These are phyloP conservation scores for Bubalus kerabau DNA, from an alignment of 2,113 vertebrate species.

Conservation along the genomic window DNA sequence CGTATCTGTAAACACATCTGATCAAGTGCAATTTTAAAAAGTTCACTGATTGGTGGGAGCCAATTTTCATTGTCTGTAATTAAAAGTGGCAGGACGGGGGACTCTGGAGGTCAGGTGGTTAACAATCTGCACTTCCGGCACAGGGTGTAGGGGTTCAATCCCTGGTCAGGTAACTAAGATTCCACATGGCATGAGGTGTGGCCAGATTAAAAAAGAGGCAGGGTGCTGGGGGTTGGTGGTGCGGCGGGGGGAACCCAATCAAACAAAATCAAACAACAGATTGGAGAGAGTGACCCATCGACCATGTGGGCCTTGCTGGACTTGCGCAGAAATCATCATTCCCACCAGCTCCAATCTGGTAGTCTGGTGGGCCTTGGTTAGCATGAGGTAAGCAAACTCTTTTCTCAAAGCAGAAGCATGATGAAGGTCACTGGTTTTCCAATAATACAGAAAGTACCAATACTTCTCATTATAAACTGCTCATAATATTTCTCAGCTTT, in stretches of 20 bases:
- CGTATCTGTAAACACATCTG: not conserved
- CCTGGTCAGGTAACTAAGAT: not conserved
- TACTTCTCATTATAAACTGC: not conserved
- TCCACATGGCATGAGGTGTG: not conserved
- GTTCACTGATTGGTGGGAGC: not conserved
- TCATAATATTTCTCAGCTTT: constrained; percentile 1
- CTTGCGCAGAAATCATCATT: constrained; percentile 21
- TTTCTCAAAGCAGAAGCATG: not conserved
- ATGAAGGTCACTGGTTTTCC: not conserved
- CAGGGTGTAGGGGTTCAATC: not conserved
- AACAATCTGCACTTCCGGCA: not conserved
- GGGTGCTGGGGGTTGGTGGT: not conserved
- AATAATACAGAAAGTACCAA: not conserved
- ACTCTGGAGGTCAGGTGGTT: not conserved
- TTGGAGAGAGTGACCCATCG: not conserved
- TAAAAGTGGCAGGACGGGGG: not conserved
- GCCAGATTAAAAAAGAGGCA: not conserved
- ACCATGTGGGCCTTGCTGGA: not conserved
- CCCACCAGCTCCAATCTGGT: not conserved
- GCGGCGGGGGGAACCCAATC: not conserved
- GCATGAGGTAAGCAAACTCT: not conserved
- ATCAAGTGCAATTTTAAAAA: constrained; percentile 12
- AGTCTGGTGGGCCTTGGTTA: not conserved
- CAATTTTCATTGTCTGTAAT: constrained; percentile 18
- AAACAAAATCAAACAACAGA: constrained; percentile 12